A percentile compares a stretch with the other conserved stretches of the same genome.
Evolutionary conservation across 2,797 vertebrate genomes (phyloP).

Genomic region (Thamnophis elegans): DNA sequence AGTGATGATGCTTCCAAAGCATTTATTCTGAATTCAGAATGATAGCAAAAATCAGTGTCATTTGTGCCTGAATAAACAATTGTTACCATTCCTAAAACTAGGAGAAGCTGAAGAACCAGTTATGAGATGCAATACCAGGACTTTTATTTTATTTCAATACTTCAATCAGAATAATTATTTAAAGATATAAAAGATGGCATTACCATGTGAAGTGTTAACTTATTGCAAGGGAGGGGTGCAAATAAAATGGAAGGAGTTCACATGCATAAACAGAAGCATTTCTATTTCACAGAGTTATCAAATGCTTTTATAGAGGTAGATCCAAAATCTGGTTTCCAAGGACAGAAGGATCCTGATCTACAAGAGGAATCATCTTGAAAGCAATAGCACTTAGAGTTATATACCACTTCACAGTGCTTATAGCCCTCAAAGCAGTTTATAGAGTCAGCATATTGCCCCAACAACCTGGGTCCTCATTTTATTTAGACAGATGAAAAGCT

Average conservation of each 20-base stretch:
- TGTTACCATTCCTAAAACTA: slow-evolving; percentile 8
- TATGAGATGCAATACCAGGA: slow-evolving; percentile 2
- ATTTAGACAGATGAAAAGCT: not conserved
- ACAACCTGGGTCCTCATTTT: not conserved
- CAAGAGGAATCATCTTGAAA: not conserved
- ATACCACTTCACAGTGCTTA: not conserved
- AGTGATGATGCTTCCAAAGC: not conserved
- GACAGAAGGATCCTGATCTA: not conserved
- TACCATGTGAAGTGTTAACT: not conserved
- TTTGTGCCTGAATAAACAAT: not conserved
- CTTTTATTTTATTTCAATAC: not conserved
- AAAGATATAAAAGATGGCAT: not conserved
- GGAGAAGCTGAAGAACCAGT: not conserved
- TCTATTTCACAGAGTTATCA: not conserved
- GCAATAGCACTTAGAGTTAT: not conserved
- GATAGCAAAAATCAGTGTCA: not conserved
- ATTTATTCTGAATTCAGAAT: not conserved
- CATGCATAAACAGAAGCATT: not conserved
- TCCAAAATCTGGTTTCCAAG: not conserved
- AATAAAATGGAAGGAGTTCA: not conserved
- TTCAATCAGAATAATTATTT: not conserved
- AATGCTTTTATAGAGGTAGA: not conserved
- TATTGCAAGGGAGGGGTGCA: not conserved
- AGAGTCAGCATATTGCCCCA: not conserved
- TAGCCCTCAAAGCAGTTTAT: not conserved